Percentiles rank a stretch among this genome's conserved stretches.
These are phyloP conservation scores for Genyomyrus donnyi DNA, from an alignment of 2,113 vertebrate genomes.

Conservation along the genomic window DNA sequence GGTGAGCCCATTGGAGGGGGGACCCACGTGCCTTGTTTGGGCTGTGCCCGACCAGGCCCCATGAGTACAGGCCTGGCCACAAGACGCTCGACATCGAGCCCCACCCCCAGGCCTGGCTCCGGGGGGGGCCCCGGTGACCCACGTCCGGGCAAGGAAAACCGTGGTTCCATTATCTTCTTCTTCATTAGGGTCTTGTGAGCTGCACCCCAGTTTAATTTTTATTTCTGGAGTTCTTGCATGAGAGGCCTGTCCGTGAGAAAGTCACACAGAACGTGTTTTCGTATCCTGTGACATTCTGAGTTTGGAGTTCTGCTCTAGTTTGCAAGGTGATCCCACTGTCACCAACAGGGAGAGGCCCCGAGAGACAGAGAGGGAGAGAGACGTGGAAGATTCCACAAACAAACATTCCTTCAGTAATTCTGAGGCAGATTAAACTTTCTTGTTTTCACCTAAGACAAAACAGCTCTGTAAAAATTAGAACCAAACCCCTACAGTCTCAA, in stretches of 20 bases:
- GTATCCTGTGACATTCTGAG: neutral
- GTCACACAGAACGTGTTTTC: neutral
- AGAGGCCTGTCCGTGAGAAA: neutral
- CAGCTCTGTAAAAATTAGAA: slow-evolving; percentile 15
- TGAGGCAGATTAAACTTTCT: slow-evolving; percentile 8
- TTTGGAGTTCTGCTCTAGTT: neutral
- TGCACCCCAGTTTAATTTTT: neutral
- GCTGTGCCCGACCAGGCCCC: too few species aligned
- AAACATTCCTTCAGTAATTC: slow-evolving; percentile 8
- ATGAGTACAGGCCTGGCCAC: too few species aligned
- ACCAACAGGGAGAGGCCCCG: neutral
- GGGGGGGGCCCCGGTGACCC: too few species aligned
- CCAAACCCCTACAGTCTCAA: neutral
- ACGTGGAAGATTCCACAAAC: neutral
- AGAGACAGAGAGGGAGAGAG: neutral
- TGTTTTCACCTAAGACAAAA: slow-evolving; percentile 10
- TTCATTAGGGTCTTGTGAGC: too few species aligned
- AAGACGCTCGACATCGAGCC: too few species aligned
- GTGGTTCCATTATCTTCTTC: too few species aligned
- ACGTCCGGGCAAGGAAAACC: too few species aligned
- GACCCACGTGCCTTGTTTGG: too few species aligned
- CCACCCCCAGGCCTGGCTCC: too few species aligned
- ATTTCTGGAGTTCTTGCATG: neutral
- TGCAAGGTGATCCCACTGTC: neutral
- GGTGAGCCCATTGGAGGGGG: too few species aligned